Conservation (phyloP, 2,113 vertebrate species). For the Phylloscopus trochiloides region DNA sequence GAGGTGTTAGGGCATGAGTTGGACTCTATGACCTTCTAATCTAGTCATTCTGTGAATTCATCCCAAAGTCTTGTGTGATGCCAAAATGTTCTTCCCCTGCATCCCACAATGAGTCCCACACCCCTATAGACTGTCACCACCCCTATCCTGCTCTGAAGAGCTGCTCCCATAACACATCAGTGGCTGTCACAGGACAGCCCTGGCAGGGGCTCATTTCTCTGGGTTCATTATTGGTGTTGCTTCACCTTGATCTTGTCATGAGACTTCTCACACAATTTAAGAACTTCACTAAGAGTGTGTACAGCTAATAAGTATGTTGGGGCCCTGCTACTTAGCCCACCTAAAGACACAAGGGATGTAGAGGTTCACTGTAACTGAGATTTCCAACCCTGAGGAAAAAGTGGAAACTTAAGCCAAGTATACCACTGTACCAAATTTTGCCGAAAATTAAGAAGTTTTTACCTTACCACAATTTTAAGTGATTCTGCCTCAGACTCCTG, state of each 20-base stretch:
- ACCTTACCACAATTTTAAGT: background rate
- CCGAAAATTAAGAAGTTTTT: background rate
- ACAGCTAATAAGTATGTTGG: background rate
- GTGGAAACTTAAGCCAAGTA: background rate
- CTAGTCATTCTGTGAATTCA: background rate
- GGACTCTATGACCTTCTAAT: too few relatives aligned
- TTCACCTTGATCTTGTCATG: background rate
- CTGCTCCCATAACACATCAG: background rate
- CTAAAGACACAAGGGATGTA: background rate
- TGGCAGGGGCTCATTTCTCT: background rate
- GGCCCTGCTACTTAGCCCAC: background rate
- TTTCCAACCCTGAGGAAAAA: background rate
- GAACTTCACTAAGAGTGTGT: background rate
- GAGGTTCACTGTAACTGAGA: background rate
- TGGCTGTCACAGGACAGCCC: background rate
- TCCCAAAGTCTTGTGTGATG: background rate
- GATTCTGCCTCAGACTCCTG: background rate
- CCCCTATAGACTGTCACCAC: background rate
- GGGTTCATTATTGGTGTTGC: fast-evolving
- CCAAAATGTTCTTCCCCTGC: background rate
- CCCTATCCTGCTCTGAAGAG: fast-evolving
- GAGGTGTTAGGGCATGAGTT: too few relatives aligned
- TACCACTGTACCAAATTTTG: background rate
- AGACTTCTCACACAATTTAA: background rate
- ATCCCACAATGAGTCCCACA: background rate